These are phyloP conservation scores for Miniopterus natalensis DNA, from an alignment of 2,113 vertebrate genomes.

Conservation along the genomic window DNA sequence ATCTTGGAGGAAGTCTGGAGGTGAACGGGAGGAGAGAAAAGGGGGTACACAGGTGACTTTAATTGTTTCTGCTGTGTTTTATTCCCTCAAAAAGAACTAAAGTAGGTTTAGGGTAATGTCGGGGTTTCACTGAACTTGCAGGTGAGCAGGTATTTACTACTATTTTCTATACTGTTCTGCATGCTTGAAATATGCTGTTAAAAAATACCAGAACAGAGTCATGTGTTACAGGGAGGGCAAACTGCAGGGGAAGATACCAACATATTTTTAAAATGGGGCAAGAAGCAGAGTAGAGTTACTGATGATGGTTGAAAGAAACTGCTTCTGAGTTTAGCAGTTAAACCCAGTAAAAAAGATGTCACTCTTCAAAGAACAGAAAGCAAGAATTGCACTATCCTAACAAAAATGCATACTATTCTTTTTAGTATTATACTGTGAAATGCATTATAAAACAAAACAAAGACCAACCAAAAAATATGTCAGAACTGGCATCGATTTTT, in stretches of 20 bases:
- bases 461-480: not conserved
- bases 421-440: conserved; percentile 30
- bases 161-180: not conserved
- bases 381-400: not conserved
- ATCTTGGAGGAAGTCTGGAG: not conserved
- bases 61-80: not conserved
- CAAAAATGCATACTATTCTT: conserved; percentile 14
- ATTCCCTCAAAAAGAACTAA: conserved; percentile 20
- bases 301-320: not conserved
- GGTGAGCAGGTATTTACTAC: not conserved
- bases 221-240: not conserved
- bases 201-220: not conserved
- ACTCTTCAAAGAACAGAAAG: not conserved
- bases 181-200: conserved; percentile 32
- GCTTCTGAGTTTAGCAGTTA: not conserved
- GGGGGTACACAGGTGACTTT: not conserved
- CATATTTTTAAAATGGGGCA: not conserved
- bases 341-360: not conserved
- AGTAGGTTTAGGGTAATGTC: not conserved
- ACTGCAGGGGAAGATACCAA: not conserved
- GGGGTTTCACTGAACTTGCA: conserved; percentile 30
- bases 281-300: conserved; percentile 34
- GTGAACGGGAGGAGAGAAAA: not conserved
- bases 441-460: conserved; percentile 39
- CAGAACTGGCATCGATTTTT: not conserved